Base-by-base conservation (phyloP, 2,888 invertebrate genomes). In the Polyommatus iphigenia region DNA sequence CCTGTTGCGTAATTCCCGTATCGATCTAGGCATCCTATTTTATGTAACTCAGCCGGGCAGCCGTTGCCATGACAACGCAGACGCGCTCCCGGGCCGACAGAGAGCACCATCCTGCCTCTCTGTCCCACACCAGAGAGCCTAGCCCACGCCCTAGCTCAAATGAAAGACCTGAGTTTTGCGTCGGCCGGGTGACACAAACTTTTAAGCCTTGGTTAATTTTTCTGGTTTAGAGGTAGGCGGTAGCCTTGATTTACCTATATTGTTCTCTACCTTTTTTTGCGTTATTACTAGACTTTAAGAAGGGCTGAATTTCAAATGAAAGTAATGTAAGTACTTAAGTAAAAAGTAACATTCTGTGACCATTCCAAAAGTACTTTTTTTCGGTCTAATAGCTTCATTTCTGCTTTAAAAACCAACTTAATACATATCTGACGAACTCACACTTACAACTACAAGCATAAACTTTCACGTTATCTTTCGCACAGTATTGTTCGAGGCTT, bases 111-210 rank as follows among this genome's bases (percentile, higher is more conserved):
- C 54, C 24, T 18, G 18, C 62, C 59, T 78, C 78, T 62, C 73
- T 73, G 6, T 78, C 78, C 18, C 36, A 1, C 78, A 29, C 73
- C n/a, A 73, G 29, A 59, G 62, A 73, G 59, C 54, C 54, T 54
- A 59, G 78, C 78, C 62, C 62, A 73, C 78, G 78, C 78, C 78
- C 73, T 73, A 78, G 73, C 78, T 62, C 46, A 62, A 57, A 71
- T 73, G 73, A 72, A 72, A 78, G 78, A 62, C 73, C 78, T 78
- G 59, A 41, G 72, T 15, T 59, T 73, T 57, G 50, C 32, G 41
- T 71, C 54, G 29, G 78, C 18, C 46, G 6, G 57, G 46, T 73
- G 3, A 18, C 41, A 73, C 46, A 18, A 73, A 78, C 29, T 6
- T 41, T 41, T 59, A 57, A 73, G 20, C 29, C 59, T 46, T 29